phyloP scores from a whole-genome alignment of 1,140 invertebrate species.

The Homalodisca vitripennis region DNA sequence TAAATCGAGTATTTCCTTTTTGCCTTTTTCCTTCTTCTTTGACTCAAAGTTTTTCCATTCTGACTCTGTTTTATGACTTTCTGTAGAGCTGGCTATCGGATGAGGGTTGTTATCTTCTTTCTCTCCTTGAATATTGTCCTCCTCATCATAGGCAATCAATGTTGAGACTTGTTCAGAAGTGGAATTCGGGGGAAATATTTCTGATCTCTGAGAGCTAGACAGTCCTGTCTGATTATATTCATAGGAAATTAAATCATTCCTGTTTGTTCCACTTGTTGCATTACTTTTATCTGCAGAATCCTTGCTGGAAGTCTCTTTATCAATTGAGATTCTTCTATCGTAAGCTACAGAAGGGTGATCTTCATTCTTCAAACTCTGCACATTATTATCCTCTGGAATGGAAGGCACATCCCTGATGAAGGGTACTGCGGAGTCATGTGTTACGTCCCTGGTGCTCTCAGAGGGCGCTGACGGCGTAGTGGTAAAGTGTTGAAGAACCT shows the following conservation, averaged over 20 bases:
- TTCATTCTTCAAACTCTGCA: slow-evolving; percentile 16
- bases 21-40: slow-evolving; percentile 17
- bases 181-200: not conserved
- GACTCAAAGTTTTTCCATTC: slow-evolving; percentile 2
- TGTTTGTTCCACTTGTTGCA: not conserved
- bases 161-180: not conserved
- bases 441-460: not conserved
- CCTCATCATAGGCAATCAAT: slow-evolving; percentile 2
- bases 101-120: not conserved
- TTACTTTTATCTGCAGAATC: slow-evolving; percentile 1
- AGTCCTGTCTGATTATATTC: not conserved
- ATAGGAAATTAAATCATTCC: not conserved
- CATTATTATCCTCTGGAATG: slow-evolving; percentile 1
- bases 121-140: not conserved
- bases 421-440: not conserved
- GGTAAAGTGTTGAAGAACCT: slow-evolving; percentile 7
- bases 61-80: not conserved
- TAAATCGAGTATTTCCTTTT: slow-evolving; percentile 14
- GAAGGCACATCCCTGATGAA: not conserved
- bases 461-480: not conserved
- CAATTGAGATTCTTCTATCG: slow-evolving; percentile 6
- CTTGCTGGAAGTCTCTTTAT: not conserved
- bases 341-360: not conserved
- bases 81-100: not conserved
- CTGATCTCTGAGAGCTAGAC: not conserved